Evolutionary conservation across 2,888 invertebrate species (phyloP), one percentile per base, ranked within the genome.

Genomic region (Macropis europaea): DNA sequence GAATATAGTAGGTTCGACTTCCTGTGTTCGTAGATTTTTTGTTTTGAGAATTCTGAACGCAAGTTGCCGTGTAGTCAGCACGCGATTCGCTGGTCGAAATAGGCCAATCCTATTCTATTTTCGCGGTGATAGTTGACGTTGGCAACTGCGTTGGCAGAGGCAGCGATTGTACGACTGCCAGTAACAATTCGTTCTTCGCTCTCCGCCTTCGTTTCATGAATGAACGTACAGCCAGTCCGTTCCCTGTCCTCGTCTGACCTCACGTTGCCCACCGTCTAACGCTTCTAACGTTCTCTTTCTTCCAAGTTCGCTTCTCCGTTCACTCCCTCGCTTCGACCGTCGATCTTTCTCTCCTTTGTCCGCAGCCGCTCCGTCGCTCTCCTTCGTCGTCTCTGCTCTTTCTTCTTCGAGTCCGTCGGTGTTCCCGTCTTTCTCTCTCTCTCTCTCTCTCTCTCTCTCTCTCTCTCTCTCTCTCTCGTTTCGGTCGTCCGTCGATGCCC

Each of bases 201-300:
- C 80, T 67, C 62, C 79, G 73, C 57, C 75, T 77, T 72, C 72
- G 73, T 74, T 84, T 85, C 83, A 85, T 85, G 85, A 85, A 85
- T 85, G 85, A 85, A 85, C 85, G 85, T 85, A 81, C 79, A 85
- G 78, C 79, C 77, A 73, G 69, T 63, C 73, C 70, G 53, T 62
- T 64, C 57, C 54, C 60, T 56, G 52, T 48, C 47, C 38, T 40
- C 47, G 28, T 34, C 56, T 62, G 26, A 24, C 53, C 57, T 66
- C 64, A 24, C 59, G 45, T n/a, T 50, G 71, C 52, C 68, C 62
- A 62, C 60, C 61, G 56, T 78, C 54, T 75, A 72, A 75, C 61
- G 57, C 72, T 66, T 59, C 38, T 60, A 48, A 48, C 48, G 6
- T 17, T 9, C 17, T 17, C 22, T 34, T 52, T 45, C 54, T 13